Percentiles rank a stretch among this genome's conserved stretches.
phyloP scores from a whole-genome alignment of 2,113 vertebrate genomes.

The Eptesicus fuscus region DNA sequence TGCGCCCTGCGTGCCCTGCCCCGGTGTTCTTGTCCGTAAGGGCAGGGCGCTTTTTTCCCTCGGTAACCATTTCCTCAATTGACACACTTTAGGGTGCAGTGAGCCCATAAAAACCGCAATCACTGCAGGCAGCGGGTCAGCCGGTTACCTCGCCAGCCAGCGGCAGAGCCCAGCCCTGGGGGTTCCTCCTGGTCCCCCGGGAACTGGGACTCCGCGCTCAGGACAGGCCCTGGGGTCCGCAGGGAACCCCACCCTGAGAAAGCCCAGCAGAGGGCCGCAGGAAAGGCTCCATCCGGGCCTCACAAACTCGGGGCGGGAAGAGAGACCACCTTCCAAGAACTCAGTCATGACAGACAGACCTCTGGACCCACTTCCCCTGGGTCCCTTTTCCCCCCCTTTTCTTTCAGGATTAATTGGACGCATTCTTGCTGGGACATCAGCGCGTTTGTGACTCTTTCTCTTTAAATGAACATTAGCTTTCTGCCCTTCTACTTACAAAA shows the following conservation, averaged over 20 bases:
- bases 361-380: neutral
- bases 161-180: neutral
- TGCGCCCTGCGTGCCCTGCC: neutral
- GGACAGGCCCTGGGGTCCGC: neutral
- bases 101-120: constrained; percentile 65
- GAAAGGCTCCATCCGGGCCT: neutral
- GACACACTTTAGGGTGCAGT: constrained; percentile 49
- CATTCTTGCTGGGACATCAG: neutral
- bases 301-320: neutral
- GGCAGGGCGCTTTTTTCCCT: neutral
- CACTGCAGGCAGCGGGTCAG: constrained; percentile 17
- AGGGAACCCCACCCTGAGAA: neutral
- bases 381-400: neutral
- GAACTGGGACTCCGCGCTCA: neutral
- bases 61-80: constrained; percentile 63
- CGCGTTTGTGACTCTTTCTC: neutral
- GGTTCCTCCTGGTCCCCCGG: neutral
- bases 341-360: neutral
- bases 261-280: neutral
- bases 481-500: neutral
- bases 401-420: neutral
- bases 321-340: neutral
- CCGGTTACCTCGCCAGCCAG: neutral
- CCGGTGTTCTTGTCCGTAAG: neutral
- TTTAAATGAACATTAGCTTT: neutral